Base-by-base conservation (phyloP, 2,888 invertebrate species). In the Petrolisthes cinctipes region DNA sequence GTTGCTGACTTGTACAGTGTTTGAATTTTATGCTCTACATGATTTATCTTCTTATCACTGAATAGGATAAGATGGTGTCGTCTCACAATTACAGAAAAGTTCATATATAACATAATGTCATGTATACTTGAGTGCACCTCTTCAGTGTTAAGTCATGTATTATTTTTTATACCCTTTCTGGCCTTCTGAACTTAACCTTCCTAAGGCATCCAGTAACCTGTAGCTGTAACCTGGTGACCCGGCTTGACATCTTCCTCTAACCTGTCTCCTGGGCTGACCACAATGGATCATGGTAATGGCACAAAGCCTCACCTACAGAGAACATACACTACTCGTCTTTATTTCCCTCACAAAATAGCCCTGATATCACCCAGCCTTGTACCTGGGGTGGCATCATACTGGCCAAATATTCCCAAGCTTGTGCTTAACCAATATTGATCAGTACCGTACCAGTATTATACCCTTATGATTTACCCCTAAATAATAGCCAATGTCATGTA, bases 141-240 rank as follows among this genome's bases (percentile, higher is more conserved):
- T 71, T 71, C 20, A 71, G 71, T 71, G 71, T 71, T 71, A n/a
- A n/a, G n/a, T 37, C 37, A n/a, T 71, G 17, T 17, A 11, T 61
- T n/a, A 14, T n/a, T 71, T n/a, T n/a, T 14, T 6, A 71, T 20
- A 71, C 71, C 71, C n/a, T 61, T 14, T 61, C 9, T 73, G 71
- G 54, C 83, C 71, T 54, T 83, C 54, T 83, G 73, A 83, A 20
- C 53, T 53, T 66, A 17, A 37, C 20, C 14, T 71, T 37, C 53
- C 75, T 73, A 11, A 73, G 83, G 73, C 68, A 83, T 68, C 73
- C 73, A 83, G 54, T 66, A 76, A 83, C 71, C 83, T 83, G 75
- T 83, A 75, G 71, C 51, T 73, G 20, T 83, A 54, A 54, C 75
- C 56, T 73, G 83, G 73, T 83, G 54, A 75, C 83, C 73, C 83